These are phyloP conservation scores for Loriculus beryllinus DNA, from an alignment of 2,797 vertebrate genomes.

Conservation along the genomic window DNA sequence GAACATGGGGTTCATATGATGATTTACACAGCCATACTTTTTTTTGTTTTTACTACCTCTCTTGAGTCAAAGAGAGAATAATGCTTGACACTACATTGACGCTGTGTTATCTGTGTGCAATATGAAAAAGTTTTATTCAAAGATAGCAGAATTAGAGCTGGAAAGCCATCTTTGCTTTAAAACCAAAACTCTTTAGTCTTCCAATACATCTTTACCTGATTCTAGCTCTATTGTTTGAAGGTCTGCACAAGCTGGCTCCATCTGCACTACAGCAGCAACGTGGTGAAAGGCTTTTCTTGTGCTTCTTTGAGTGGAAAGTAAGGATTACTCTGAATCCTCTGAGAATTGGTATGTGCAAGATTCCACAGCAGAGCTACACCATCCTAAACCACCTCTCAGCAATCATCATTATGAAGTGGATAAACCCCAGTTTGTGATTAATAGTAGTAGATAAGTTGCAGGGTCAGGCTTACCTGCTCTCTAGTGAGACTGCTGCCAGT, in stretches of 20 bases:
- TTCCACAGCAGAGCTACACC: background rate
- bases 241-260: background rate
- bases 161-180: background rate
- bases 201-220: background rate
- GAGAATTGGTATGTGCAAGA: background rate
- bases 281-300: background rate
- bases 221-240: background rate
- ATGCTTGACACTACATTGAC: background rate
- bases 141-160: background rate
- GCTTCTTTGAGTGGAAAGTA: background rate
- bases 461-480: conserved; percentile 27
- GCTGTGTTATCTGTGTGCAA: background rate
- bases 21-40: background rate
- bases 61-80: background rate
- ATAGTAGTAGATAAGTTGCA: background rate
- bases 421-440: conserved; percentile 19
- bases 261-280: background rate
- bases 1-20: background rate
- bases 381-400: background rate
- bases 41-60: background rate
- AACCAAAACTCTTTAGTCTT: background rate
- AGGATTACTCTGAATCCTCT: background rate
- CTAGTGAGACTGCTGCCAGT: background rate
- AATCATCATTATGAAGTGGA: background rate
- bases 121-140: background rate